Evolutionary conservation across 1,140 invertebrate species (phyloP).

Genomic region (Sweltsa coloradensis): DNA sequence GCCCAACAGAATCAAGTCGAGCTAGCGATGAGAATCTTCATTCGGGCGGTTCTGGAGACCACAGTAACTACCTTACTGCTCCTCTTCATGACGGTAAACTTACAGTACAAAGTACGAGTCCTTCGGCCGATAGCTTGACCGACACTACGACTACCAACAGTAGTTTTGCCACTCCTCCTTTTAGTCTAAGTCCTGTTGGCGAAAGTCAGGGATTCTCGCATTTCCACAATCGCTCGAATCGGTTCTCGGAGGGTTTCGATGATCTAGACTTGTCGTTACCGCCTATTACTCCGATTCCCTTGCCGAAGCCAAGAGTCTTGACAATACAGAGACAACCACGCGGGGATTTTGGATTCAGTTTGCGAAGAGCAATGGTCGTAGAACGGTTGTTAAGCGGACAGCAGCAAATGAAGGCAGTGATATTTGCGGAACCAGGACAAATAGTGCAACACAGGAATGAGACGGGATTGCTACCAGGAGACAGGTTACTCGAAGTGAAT

Average conservation of each 20-base stretch:
- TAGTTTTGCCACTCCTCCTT: conserved; percentile 70
- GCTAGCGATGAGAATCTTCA: conserved; percentile 12
- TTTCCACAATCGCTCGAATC: conserved; percentile 8
- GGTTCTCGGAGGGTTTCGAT: conserved; percentile 50
- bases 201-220: conserved; percentile 59
- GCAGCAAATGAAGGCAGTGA: conserved; percentile 52
- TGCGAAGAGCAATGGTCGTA: conserved; percentile 52
- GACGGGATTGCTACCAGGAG: conserved; percentile 81
- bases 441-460: conserved; percentile 59
- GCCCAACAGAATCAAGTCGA: conserved; percentile 13
- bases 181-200: conserved; percentile 66
- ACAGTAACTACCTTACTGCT: conserved; percentile 11
- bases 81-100: conserved; percentile 7
- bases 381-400: neutral
- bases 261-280: conserved; percentile 67
- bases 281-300: conserved; percentile 52
- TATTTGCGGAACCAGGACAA: conserved; percentile 86
- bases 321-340: conserved; percentile 70
- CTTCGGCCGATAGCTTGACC: conserved; percentile 68
- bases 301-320: conserved; percentile 63
- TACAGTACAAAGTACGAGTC: conserved; percentile 21
- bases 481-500: conserved; percentile 85
- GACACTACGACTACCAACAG: conserved; percentile 71
- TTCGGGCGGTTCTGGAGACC: conserved; percentile 14
- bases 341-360: conserved; percentile 89